Base-by-base conservation (phyloP, 2,888 invertebrate species). In the Diadegma fenestrale region DNA sequence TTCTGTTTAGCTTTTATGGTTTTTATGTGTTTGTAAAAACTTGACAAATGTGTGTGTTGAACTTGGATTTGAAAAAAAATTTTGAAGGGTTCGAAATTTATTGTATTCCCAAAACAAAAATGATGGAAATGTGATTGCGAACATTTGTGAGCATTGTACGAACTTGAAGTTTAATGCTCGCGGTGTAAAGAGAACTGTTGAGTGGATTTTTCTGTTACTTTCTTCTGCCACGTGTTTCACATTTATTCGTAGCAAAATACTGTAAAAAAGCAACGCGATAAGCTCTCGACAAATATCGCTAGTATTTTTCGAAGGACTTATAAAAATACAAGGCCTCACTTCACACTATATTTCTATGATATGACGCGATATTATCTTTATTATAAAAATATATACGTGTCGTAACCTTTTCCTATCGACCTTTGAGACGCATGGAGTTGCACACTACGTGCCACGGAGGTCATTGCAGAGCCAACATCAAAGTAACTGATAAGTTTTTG, bases 401-500 rank as follows among this genome's bases (percentile, higher is more conserved):
- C 14, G 61, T 61, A 22, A 33, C 17, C 58, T 45, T 26, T 61
- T 14, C 58, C 58, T 26, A 83, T 79, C 83, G 83, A 83, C 79
- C 41, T 58, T 37, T 73, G 6, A 41, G 26, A 68, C 37, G 64
- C 19, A 19, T 71, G 33, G 43, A 79, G 54, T 43, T 37, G 45
- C 48, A 48, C 78, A 37, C 8, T 37, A 37, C 43, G 33, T 19
- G 22, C 54, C 22, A 78, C 73, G 73, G 79, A 79, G 83, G 83
- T 79, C 73, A 76, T 64, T 63, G 14, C n/a, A 76, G 30, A 83
- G 61, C 66, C 61, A 33, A 54, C 66, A 68, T 79, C 69, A 37
- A 63, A 63, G 64, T 64, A 41, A 51, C 76, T 51, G 64, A 76
- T 66, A 79, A 83, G 79, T 83, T 58, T 78, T 82, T 43, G 41